A percentile compares a stretch with the other conserved stretches of the same genome.
phyloP scores from a whole-genome alignment of 2,888 invertebrate genomes.

The Amiota minor region DNA sequence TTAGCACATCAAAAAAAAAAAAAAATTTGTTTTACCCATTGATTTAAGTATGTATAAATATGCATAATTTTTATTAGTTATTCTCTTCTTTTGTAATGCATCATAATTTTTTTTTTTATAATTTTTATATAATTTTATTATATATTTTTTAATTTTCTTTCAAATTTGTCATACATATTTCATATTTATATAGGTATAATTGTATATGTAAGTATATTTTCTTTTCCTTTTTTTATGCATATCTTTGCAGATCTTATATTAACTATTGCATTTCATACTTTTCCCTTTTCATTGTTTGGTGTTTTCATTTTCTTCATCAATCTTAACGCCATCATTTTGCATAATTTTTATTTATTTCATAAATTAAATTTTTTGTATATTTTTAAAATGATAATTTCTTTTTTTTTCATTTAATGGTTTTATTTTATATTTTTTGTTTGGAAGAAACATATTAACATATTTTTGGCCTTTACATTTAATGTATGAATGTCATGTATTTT shows the following conservation, averaged over 20 bases:
- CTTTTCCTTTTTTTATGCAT: conserved; percentile 19
- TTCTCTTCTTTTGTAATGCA: not conserved
- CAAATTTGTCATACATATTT: no score
- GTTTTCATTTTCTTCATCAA: conserved; percentile 15
- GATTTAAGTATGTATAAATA: not conserved
- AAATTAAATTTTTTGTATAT: no score
- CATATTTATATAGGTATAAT: conserved; percentile 34
- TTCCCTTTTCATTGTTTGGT: conserved; percentile 14
- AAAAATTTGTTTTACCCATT: not conserved
- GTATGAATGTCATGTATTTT: not conserved
- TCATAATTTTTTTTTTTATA: conserved; percentile 20
- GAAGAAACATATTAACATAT: no score
- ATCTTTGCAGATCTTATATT: conserved; percentile 31
- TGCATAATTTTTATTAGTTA: not conserved
- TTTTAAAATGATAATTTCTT: not conserved
- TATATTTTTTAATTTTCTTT: not conserved
- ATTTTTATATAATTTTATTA: conserved; percentile 21
- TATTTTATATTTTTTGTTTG: conserved; percentile 25
- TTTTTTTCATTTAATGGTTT: not conserved
- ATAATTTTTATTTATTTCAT: not conserved
- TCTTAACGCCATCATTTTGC: not conserved
- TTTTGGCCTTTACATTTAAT: not conserved
- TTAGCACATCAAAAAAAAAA: no score
- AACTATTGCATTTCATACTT: conserved; percentile 23
- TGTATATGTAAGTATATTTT: conserved; percentile 39